Percentiles rank a stretch among this genome's conserved stretches.
phyloP scores from a whole-genome alignment of 2,113 vertebrate species.

The Tamias sibiricus region DNA sequence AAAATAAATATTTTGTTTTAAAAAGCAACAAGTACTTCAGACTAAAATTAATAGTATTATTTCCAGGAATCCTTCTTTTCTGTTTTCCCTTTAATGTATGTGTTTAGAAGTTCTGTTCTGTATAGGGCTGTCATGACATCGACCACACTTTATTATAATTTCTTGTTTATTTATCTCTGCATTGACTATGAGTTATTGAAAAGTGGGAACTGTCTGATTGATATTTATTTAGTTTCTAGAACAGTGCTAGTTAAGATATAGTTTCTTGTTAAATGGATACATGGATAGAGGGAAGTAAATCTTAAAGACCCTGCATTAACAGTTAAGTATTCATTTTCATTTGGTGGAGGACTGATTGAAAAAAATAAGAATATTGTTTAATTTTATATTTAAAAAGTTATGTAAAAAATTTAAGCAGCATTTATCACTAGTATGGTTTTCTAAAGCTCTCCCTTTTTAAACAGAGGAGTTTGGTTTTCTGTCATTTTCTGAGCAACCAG shows the following conservation, averaged over 20 bases:
- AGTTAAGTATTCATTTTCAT: constrained; percentile 20
- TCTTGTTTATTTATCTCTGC: neutral
- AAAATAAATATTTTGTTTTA: too few species aligned
- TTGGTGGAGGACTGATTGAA: neutral
- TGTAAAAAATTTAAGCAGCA: neutral
- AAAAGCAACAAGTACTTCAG: neutral
- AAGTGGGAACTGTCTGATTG: neutral
- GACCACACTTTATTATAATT: neutral
- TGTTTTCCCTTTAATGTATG: neutral
- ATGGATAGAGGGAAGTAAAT: neutral
- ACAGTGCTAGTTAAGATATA: neutral
- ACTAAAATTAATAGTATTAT: neutral
- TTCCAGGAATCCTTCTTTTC: neutral
- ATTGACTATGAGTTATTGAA: neutral
- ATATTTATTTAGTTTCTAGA: neutral
- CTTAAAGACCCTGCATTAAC: neutral
- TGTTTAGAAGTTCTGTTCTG: neutral
- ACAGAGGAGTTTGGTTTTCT: neutral
- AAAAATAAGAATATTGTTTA: neutral
- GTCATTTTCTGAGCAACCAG: neutral
- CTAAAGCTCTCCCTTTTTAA: neutral
- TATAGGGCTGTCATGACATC: neutral
- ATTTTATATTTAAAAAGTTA: neutral
- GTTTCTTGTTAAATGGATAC: neutral
- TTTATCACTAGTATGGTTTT: neutral